Evolutionary conservation across 2,888 invertebrate genomes (phyloP), one percentile per base, ranked within the genome.

Genomic region (Polylopha cassiicola): DNA sequence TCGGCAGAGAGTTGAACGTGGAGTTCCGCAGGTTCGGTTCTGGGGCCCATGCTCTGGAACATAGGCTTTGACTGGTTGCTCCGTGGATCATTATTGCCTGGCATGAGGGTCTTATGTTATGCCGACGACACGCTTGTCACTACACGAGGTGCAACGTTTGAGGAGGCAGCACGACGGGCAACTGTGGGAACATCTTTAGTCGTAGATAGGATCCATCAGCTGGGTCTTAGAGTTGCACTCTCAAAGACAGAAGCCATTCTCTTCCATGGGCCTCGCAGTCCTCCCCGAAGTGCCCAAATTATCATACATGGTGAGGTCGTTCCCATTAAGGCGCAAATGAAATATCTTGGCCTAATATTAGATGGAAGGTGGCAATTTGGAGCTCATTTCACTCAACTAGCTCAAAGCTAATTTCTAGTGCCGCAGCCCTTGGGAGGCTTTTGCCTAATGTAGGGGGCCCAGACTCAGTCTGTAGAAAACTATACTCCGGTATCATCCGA

Each of bases 401-500:
- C 4, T 4, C 27, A 7, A 10, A 5, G n/a, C 13, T 10, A n/a
- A 5, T 13, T 14, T n/a, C n/a, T n/a, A 4, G 11, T 4, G 27
- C 7, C 6, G 27, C n/a, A 6, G 6, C 13, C 23, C n/a, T 4
- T 8, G n/a, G n/a, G n/a, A n/a, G n/a, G n/a, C n/a, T n/a, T n/a
- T n/a, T n/a, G n/a, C n/a, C 27, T n/a, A 11, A 27, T 4, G n/a
- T 13, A n/a, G 30, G 30, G 7, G 30, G 30, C 4, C 30, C 30
- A 15, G 3, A 11, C 5, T 5, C 17, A 3, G n/a, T 7, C 4
- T 16, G 2, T 8, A 16, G 30, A n/a, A 7, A 17, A 4, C 30
- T 30, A 4, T 30, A 30, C 20, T 16, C 30, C 20, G 30, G 30
- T 3, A 11, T 30, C 9, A 9, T 30, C 9, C 30, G 30, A n/a